Evolutionary conservation across 30 jellyfish, hydroid and myxozoan species (phyloP), one percentile per base, ranked within the genome.

Genomic region (Nemopilema nomurai): DNA sequence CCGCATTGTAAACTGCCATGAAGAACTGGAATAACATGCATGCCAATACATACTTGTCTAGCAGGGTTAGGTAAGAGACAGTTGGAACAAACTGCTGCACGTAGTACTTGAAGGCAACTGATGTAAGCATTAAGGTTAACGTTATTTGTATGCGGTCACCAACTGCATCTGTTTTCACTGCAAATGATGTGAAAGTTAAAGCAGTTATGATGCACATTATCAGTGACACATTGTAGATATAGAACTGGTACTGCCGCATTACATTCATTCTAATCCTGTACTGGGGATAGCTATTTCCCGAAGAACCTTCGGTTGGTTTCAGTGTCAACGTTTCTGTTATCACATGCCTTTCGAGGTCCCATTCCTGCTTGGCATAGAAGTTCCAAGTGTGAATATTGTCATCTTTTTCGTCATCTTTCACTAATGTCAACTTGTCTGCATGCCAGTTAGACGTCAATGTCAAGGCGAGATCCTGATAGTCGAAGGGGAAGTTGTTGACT

Each of bases 51-150:
- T 85, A 77, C 30, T 76, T 77, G 62, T 85, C 94, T 84, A 85
- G 21, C 19, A 75, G 52, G 4, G 88, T 85, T 28, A 85, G 65
- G 77, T 85, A 85, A 17, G 94, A 85, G 41, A 85, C 94, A 0
- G 88, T 85, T 65, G 94, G 94, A 74, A 85, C 94, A 69, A 74
- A 85, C 65, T 85, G 94, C 31, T 85, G 88, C 32, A 74, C 88
- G 25, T 74, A 74, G 66, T 74, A 85, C 79, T 85, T 85, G 63
- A 85, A 74, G 4, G 94, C 94, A 4, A 85, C 94, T 57, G 94
- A 74, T 0, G 94, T 85, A 30, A 85, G 74, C 19, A 85, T 77
- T 1, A 85, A 67, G 0, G 94, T 85, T 18, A 85, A 75, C 16
- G 88, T 85, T 32, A 76, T 85, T 28, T 85, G 88, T 26, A 85